Base-by-base conservation (phyloP, 2,888 invertebrate species). In the Liposcelis brunnea region DNA sequence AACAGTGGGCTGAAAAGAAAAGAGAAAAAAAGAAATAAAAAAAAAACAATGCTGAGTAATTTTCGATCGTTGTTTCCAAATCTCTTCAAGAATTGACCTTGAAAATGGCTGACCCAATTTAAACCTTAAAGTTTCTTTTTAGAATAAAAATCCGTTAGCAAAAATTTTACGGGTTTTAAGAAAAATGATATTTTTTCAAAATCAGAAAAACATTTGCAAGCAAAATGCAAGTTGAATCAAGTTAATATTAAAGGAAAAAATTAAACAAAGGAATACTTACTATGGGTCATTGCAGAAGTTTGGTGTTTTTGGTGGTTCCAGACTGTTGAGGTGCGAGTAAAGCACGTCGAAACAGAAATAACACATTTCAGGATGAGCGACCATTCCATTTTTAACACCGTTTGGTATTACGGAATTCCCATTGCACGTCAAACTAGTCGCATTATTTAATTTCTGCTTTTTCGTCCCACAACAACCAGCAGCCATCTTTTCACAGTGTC, bases 321-420 rank as follows among this genome's bases (percentile, higher is more conserved):
- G 74, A 63, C 83, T 86, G 68, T 93, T 83, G 59, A 98, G 74
- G 69, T 94, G 89, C 66, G 82, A 80, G 67, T 93, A 85, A 54
- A 98, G 78, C 56, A 95, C 93, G 70, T 98, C 97, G 72, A 97
- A 98, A 75, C 98, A 98, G 71, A 86, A 97, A 72, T 85, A 89
- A 64, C 93, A 93, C 97, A 98, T 98, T 65, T 95, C 94, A 52
- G 84, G 82, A 63, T 80, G 77, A 55, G 86, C 89, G 54, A 91
- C 81, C 61, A 66, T 63, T 46, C 67, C 66, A 56, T 71, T 72
- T 50, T 61, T 61, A 36, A 51, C 44, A 21, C 36, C 47, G 51
- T 52, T 50, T 48, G 33, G 44, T 33, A 44, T 45, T 35, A 49
- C 37, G 55, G 61, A 59, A 57, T 61, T 67, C 63, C 75, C 71